Conservation (phyloP, 2,888 invertebrate genomes). For the Cataglyphis cursor region DNA sequence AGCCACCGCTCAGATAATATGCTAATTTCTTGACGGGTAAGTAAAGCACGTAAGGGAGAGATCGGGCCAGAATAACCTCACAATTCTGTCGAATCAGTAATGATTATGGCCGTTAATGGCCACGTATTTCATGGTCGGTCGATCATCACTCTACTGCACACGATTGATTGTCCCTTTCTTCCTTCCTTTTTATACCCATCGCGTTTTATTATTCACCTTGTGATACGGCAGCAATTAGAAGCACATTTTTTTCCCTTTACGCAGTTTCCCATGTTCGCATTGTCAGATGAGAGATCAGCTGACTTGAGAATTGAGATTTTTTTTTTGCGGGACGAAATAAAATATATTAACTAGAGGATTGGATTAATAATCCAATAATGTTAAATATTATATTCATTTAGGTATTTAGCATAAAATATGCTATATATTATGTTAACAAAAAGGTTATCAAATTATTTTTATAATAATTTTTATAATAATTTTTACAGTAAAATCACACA, state of each 20-base stretch:
- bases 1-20: conserved; percentile 76
- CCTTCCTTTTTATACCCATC: not conserved
- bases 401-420: not conserved
- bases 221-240: conserved; percentile 64
- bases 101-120: conserved; percentile 85
- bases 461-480: not conserved
- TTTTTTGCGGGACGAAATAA: not conserved
- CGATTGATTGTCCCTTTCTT: conserved; percentile 21
- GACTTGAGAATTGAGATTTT: conserved; percentile 13
- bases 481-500: not conserved
- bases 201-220: conserved; percentile 59
- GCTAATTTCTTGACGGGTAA: conserved; percentile 78
- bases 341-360: not conserved
- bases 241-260: conserved; percentile 21
- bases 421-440: not conserved
- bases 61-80: conserved; percentile 72
- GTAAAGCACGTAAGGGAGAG: conserved; percentile 73
- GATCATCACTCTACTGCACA: conserved; percentile 70
- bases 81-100: conserved; percentile 84
- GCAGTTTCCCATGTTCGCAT: conserved; percentile 59
- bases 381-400: not conserved
- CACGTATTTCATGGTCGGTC: conserved; percentile 80
- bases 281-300: not conserved
- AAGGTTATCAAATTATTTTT: not conserved
- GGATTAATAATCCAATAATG: not conserved